Evolutionary conservation across 2,888 invertebrate species (phyloP).

Genomic region (Mythimna loreyi): DNA sequence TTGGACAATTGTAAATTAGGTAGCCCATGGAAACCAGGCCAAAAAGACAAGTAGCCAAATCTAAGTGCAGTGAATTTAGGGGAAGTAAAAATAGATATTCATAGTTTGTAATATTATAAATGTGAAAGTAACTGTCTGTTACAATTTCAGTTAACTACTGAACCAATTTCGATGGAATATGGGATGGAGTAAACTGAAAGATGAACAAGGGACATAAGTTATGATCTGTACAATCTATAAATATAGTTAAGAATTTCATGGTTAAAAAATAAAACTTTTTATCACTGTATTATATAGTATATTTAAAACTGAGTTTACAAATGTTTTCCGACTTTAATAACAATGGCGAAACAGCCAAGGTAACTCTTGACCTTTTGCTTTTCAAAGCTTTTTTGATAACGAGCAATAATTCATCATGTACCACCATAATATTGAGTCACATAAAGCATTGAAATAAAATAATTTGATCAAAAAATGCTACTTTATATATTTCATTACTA

Average conservation of each 20-base stretch:
- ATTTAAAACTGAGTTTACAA: slow-evolving; percentile 90
- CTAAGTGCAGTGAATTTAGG: too few species aligned
- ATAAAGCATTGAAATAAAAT: slow-evolving; percentile 87
- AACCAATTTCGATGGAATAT: neutral
- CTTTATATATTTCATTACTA: slow-evolving; percentile 86
- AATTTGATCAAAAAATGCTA: slow-evolving; percentile 89
- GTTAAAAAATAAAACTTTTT: slow-evolving; percentile 71
- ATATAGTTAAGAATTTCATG: neutral
- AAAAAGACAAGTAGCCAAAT: neutral
- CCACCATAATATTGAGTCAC: slow-evolving; percentile 86
- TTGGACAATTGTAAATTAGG: slow-evolving; percentile 78
- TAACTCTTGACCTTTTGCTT: slow-evolving; percentile 79
- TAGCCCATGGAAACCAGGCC: neutral
- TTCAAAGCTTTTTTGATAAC: slow-evolving; percentile 79
- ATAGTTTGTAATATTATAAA: neutral
- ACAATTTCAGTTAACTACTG: too few species aligned
- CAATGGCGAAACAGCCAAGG: slow-evolving; percentile 83
- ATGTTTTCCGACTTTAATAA: slow-evolving; percentile 85
- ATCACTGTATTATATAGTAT: slow-evolving; percentile 87
- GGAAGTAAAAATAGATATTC: neutral
- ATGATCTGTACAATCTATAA: slow-evolving; percentile 14
- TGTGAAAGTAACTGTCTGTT: too few species aligned
- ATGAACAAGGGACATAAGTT: too few species aligned
- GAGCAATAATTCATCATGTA: slow-evolving; percentile 84
- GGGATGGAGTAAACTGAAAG: too few species aligned